phyloP scores from a whole-genome alignment of 2,797 vertebrate species.

The Smutsia gigantea region DNA sequence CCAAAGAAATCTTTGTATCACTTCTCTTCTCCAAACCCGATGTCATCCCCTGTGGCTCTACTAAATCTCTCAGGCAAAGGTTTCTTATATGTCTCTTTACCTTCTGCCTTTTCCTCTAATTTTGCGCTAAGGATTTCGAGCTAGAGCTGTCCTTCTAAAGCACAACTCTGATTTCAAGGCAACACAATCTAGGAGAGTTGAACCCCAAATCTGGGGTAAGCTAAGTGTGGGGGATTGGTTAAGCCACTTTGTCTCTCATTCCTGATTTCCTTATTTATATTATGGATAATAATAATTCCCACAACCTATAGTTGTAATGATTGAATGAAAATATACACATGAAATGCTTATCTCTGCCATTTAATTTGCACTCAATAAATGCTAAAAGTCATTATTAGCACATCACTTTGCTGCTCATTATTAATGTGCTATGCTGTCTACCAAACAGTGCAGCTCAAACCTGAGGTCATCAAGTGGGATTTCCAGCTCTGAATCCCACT shows the following conservation, averaged over 20 bases:
- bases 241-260: background rate
- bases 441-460: background rate
- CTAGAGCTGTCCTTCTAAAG: background rate
- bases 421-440: background rate
- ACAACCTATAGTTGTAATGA: background rate
- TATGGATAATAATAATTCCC: background rate
- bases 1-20: background rate
- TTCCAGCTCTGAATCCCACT: background rate
- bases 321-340: slow-evolving; percentile 17
- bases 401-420: background rate
- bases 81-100: background rate
- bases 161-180: background rate
- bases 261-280: background rate
- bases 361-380: background rate
- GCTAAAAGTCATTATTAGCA: background rate
- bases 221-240: background rate
- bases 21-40: background rate
- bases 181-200: background rate
- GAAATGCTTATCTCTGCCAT: background rate
- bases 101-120: background rate
- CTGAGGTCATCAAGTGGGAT: background rate
- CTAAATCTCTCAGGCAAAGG: background rate
- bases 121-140: background rate
- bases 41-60: background rate
- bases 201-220: background rate